Evolutionary conservation across 2,797 vertebrate species (phyloP).

Genomic region (Sebastes baramenuke): DNA sequence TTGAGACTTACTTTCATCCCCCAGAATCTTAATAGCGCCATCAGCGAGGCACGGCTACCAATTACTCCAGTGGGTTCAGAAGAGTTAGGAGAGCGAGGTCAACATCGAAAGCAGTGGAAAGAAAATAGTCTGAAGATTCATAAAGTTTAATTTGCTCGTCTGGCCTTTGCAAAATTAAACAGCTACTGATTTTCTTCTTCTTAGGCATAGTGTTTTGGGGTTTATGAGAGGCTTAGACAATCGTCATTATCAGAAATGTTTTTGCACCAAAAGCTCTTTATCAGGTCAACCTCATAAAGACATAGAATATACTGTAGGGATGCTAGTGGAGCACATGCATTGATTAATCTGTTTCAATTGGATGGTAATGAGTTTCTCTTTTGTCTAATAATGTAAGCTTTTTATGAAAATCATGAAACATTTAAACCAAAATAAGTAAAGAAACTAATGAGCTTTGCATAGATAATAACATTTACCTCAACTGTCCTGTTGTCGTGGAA

Average conservation of each 20-base stretch:
- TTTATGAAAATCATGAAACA: background rate
- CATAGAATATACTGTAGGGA: background rate
- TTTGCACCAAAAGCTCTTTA: background rate
- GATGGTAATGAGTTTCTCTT: background rate
- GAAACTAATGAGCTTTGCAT: no score
- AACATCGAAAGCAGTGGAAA: slow-evolving; percentile 32
- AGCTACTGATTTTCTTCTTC: no score
- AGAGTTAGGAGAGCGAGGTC: slow-evolving; percentile 25
- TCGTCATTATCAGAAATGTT: background rate
- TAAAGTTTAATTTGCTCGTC: slow-evolving; percentile 20
- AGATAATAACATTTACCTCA: background rate
- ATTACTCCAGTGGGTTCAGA: slow-evolving; percentile 48
- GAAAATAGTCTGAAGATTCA: background rate
- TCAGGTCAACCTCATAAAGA: background rate
- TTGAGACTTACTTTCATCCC: slow-evolving; percentile 40
- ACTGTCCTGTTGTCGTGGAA: background rate
- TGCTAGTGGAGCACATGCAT: background rate
- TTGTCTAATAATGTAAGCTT: background rate
- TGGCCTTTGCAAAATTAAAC: background rate
- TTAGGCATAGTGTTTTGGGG: background rate
- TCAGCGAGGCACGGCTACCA: slow-evolving; percentile 35
- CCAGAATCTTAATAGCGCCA: slow-evolving; percentile 26
- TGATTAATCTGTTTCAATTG: background rate
- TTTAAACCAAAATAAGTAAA: background rate
- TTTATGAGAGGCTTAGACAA: background rate